Evolutionary conservation across 2,797 vertebrate species (phyloP), one percentile per base, ranked within the genome.

Genomic region (Sebastes trivittatus): DNA sequence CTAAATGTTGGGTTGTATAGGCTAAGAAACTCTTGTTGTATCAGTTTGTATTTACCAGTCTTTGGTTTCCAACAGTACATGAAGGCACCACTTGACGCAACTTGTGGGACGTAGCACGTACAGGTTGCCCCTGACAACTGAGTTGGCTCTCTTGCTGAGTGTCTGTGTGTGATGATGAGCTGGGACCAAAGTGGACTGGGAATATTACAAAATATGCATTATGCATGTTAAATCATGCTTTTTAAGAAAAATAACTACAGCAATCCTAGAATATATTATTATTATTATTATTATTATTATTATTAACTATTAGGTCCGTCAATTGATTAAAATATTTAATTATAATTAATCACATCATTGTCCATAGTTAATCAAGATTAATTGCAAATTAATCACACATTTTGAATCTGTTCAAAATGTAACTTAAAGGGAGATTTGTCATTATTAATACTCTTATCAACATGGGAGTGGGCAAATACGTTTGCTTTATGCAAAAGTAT

Each of bases 31-130:
- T 22, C 9, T 27, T 54, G 3, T 30, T 4, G 54, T 46, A 46
- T 46, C 16, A 2, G 1, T 25, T 6, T 70, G 4, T 32, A 13
- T 22, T 18, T 14, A 3, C 0, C 0, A 4, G 1, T 0, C 0
- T 18, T 16, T 18, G 0, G 42, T 85, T 83, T 88, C 82, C 61
- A 4, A 90, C n/a, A 13, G 67, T 4, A 71, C 70, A 0, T 67
- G 69, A 91, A 93, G 23, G 90, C 79, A 88, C 11, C 90, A 83
- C 11, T 81, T 87, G 89, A 94, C 94, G 93, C 92, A 88, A 66
- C 87, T 86, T 89, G 85, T 77, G 71, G 72, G 75, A 94, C 93
- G 93, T 82, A 90, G 61, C 89, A 93, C 93, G 91, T 91, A 83
- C 81, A 68, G 64, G 87, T 93, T 92, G 82, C 83, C 87, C 77